phyloP scores from a whole-genome alignment of 2,113 vertebrate species.

The Lampris megalopsis region DNA sequence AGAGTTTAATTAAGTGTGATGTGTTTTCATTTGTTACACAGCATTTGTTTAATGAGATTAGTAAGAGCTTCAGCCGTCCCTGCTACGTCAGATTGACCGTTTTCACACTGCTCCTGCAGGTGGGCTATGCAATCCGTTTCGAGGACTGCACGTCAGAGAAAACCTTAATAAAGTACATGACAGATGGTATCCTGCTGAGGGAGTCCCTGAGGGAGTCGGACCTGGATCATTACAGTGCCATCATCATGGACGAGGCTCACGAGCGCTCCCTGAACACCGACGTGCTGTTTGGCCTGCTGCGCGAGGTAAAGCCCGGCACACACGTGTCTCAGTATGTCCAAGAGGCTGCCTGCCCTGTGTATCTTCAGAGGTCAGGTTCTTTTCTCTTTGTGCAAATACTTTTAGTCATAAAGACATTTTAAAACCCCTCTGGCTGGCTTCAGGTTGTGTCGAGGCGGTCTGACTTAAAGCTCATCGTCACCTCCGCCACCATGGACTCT shows the following conservation, averaged over 20 bases:
- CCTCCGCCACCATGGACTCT: conserved; percentile 98
- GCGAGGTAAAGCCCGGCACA: conserved; percentile 84
- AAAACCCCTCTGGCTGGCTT: neutral
- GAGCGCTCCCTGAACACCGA: conserved; percentile 97
- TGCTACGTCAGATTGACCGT: neutral
- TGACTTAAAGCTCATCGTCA: conserved; percentile 97
- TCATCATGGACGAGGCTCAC: conserved; percentile 98
- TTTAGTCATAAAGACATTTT: neutral
- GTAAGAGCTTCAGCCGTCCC: neutral
- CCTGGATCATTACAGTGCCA: conserved; percentile 97
- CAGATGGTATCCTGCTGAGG: conserved; percentile 95
- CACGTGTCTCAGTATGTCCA: neutral
- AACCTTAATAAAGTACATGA: conserved; percentile 99
- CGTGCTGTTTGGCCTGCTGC: conserved; percentile 95
- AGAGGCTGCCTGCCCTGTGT: neutral
- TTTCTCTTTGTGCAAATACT: neutral
- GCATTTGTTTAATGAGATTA: neutral
- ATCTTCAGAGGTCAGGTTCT: neutral
- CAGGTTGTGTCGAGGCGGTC: conserved; percentile 96
- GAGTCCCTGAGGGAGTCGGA: conserved; percentile 96
- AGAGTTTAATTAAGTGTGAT: neutral
- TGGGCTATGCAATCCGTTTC: conserved; percentile 98
- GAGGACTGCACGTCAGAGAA: conserved; percentile 98
- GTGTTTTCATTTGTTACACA: neutral
- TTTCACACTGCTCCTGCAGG: conserved; percentile 74